phyloP scores from a whole-genome alignment of 2,113 vertebrate genomes.

The Dromas ardeola region DNA sequence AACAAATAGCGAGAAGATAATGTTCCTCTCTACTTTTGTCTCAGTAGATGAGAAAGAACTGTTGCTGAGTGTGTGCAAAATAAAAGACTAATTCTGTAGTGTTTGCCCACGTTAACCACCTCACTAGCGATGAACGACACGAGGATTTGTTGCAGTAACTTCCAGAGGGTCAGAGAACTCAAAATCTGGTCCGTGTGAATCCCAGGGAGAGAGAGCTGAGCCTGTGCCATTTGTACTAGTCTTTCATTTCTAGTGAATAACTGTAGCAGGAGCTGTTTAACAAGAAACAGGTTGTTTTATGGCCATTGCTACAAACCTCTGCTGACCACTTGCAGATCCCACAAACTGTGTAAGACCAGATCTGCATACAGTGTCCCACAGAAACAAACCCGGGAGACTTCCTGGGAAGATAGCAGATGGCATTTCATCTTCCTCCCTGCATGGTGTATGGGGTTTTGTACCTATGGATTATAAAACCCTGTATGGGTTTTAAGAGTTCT shows the following conservation, averaged over 20 bases:
- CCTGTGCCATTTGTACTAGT: not conserved
- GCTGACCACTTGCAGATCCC: not conserved
- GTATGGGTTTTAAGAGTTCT: not conserved
- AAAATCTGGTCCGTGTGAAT: not conserved
- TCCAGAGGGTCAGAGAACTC: not conserved
- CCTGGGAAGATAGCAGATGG: not conserved
- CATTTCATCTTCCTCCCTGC: not conserved
- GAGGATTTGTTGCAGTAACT: not conserved
- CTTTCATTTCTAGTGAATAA: not conserved
- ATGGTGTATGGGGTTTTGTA: fast-evolving
- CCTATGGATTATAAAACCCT: not conserved
- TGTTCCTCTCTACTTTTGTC: not conserved
- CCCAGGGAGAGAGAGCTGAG: not conserved
- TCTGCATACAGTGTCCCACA: not conserved
- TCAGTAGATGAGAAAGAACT: not conserved
- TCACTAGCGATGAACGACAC: not conserved
- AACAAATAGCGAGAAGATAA: not conserved
- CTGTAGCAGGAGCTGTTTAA: not conserved
- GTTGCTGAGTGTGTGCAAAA: not conserved
- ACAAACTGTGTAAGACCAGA: not conserved
- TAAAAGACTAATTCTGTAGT: not conserved
- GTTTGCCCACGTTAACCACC: not conserved
- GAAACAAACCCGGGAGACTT: not conserved
- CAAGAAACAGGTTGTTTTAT: not conserved
- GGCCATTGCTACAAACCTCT: not conserved